These are phyloP conservation scores for Microtus ochrogaster DNA, from an alignment of 2,113 vertebrate species.

Conservation along the genomic window DNA sequence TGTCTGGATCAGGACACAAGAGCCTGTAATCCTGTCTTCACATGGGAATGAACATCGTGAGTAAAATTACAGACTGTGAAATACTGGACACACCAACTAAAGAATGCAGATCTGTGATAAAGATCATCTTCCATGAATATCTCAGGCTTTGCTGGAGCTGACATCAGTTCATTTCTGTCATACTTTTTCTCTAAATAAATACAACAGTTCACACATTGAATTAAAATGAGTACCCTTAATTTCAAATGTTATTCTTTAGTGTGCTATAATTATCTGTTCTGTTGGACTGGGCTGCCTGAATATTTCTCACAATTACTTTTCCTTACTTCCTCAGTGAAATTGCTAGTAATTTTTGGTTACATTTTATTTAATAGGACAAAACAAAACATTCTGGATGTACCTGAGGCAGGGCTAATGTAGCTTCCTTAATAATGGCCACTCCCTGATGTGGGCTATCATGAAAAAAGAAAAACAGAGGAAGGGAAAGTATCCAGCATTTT, in stretches of 20 bases:
- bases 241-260: slow-evolving; percentile 88
- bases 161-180: slow-evolving; percentile 77
- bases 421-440: slow-evolving; percentile 78
- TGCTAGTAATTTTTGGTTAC: slow-evolving; percentile 89
- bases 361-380: slow-evolving; percentile 89
- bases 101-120: neutral
- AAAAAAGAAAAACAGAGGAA: neutral
- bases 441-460: slow-evolving; percentile 62
- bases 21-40: neutral
- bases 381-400: slow-evolving; percentile 73
- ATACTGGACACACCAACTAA: neutral
- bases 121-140: slow-evolving; percentile 41
- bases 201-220: slow-evolving; percentile 90
- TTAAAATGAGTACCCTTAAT: slow-evolving; percentile 92
- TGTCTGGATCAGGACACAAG: neutral
- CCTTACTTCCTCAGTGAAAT: slow-evolving; percentile 87
- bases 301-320: slow-evolving; percentile 89
- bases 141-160: slow-evolving; percentile 46
- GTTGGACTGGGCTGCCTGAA: slow-evolving; percentile 80
- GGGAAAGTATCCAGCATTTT: slow-evolving; percentile 63
- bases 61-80: slow-evolving; percentile 17
- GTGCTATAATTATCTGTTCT: slow-evolving; percentile 89
- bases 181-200: slow-evolving; percentile 89
- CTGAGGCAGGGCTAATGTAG: slow-evolving; percentile 78
- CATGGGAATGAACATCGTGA: neutral